Percentiles rank a stretch among this genome's conserved stretches.
phyloP scores from a whole-genome alignment of 2,888 invertebrate genomes.

The Psylliodes chrysocephalus region DNA sequence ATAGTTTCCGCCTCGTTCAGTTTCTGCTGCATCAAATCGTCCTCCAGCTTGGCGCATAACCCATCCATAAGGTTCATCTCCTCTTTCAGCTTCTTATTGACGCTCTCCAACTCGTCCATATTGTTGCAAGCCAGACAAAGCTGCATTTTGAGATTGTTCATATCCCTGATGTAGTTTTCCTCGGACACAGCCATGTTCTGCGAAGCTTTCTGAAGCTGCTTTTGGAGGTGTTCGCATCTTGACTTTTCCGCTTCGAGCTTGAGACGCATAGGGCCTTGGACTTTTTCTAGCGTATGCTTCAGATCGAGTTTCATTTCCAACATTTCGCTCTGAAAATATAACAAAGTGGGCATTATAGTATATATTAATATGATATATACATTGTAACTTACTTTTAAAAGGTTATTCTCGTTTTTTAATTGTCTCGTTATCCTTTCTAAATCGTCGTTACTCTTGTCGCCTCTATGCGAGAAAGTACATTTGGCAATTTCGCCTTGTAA shows the following conservation, averaged over 20 bases:
- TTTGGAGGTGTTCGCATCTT: conserved; percentile 54
- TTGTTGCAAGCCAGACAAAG: conserved; percentile 54
- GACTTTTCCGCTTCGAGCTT: conserved; percentile 51
- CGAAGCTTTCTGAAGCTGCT: conserved; percentile 51
- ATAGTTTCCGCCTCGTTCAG: conserved; percentile 60
- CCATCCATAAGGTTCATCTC: conserved; percentile 52
- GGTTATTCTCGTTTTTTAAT: conserved; percentile 55
- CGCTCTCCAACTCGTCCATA: conserved; percentile 52
- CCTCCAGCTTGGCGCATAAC: conserved; percentile 57
- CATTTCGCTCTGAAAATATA: conserved; percentile 51
- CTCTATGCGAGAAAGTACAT: not conserved
- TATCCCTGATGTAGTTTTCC: conserved; percentile 51
- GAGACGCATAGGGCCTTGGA: conserved; percentile 58
- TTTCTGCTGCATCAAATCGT: conserved; percentile 61
- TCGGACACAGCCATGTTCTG: conserved; percentile 47
- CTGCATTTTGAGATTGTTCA: conserved; percentile 55
- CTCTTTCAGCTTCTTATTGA: conserved; percentile 55
- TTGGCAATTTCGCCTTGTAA: not conserved
- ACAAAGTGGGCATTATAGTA: not conserved
- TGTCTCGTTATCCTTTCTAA: conserved; percentile 50
- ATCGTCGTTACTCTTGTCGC: conserved; percentile 3
- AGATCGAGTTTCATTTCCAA: conserved; percentile 58
- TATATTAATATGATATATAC: too few species aligned
- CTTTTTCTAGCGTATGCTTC: conserved; percentile 57
- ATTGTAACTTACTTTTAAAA: conserved; percentile 43